phyloP scores from a whole-genome alignment of 2,888 invertebrate genomes.

The Drosophila paranaensis region DNA sequence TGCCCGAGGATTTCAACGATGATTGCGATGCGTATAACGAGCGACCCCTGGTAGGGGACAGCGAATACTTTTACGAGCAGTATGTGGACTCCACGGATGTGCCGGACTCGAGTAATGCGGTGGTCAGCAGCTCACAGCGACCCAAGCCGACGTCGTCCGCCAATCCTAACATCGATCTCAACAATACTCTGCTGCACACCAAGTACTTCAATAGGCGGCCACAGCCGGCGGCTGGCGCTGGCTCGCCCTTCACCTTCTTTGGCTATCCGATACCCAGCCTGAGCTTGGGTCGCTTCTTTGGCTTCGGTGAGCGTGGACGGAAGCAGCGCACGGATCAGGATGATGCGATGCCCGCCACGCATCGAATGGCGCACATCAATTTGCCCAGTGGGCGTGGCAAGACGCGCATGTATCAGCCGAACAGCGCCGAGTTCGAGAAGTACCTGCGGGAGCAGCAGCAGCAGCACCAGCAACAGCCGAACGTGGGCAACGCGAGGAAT shows the following conservation, averaged over 20 bases:
- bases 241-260: slow-evolving; percentile 91
- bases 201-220: slow-evolving; percentile 83
- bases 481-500: slow-evolving; percentile 62
- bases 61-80: slow-evolving; percentile 93
- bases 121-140: slow-evolving; percentile 74
- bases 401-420: slow-evolving; percentile 83
- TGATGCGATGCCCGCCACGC: slow-evolving; percentile 75
- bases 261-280: slow-evolving; percentile 92
- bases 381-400: slow-evolving; percentile 74
- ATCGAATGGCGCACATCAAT: slow-evolving; percentile 76
- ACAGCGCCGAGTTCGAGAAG: slow-evolving; percentile 83
- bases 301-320: slow-evolving; percentile 83
- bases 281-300: slow-evolving; percentile 89
- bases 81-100: slow-evolving; percentile 90
- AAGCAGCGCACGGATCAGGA: slow-evolving; percentile 77
- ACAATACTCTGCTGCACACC: slow-evolving; percentile 84
- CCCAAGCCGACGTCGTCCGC: slow-evolving; percentile 84
- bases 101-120: slow-evolving; percentile 82
- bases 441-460: slow-evolving; percentile 77
- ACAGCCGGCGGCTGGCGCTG: slow-evolving; percentile 50
- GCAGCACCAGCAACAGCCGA: slow-evolving; percentile 60
- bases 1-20: slow-evolving; percentile 86
- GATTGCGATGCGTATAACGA: slow-evolving; percentile 85
- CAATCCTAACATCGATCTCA: slow-evolving; percentile 86
- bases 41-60: slow-evolving; percentile 90